Evolutionary conservation across 1,140 invertebrate genomes (phyloP).

Genomic region (Glossosoma conforme): DNA sequence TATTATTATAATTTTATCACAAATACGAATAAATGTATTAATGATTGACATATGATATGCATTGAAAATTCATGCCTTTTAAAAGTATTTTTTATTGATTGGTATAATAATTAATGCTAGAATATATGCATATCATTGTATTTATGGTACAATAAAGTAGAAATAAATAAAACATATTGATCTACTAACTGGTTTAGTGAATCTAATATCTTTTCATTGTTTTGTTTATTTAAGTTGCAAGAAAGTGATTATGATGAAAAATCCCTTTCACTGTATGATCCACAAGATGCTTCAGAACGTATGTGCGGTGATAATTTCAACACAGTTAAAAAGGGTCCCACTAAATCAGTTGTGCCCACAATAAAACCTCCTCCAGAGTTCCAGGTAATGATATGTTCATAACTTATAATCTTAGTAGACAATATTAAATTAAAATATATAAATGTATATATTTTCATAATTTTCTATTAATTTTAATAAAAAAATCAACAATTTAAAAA

Average conservation of each 20-base stretch:
- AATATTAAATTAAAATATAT: no score
- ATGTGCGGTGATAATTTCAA: conserved; percentile 77
- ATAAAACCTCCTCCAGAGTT: conserved; percentile 78
- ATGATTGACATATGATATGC: no score
- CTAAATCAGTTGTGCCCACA: conserved; percentile 49
- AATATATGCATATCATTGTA: no score
- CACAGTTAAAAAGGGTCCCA: conserved; percentile 72
- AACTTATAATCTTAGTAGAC: no score
- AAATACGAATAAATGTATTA: background rate
- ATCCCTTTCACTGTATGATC: conserved; percentile 47
- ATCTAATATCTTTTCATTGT: no score
- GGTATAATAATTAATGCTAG: no score
- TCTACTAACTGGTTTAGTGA: no score
- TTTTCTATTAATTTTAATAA: background rate
- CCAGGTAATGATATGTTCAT: conserved; percentile 52
- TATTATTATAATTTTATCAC: no score
- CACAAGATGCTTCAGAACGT: conserved; percentile 45
- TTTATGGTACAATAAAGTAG: no score
- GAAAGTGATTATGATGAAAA: conserved; percentile 51
- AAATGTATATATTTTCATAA: background rate
- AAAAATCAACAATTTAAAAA: background rate
- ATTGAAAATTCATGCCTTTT: no score
- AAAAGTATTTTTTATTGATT: no score
- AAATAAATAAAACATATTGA: no score
- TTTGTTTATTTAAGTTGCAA: conserved; percentile 41